A percentile compares a stretch with the other conserved stretches of the same genome.
These are phyloP conservation scores for Mercenaria mercenaria DNA, from an alignment of 1,140 invertebrate species.

Conservation along the genomic window DNA sequence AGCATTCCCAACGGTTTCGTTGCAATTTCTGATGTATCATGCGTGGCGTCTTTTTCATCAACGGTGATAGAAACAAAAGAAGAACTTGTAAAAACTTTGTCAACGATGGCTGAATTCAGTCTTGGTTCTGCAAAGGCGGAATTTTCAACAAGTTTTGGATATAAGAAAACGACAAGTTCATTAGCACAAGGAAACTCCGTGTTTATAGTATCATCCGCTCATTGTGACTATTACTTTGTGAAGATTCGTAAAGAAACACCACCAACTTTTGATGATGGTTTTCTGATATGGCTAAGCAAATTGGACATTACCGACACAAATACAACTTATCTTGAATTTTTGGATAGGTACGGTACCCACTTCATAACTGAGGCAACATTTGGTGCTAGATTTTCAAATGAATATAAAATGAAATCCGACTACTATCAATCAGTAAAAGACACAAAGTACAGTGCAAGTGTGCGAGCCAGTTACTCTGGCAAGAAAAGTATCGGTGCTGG, in stretches of 20 bases:
- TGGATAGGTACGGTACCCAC: not conserved
- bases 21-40: slow-evolving; percentile 14
- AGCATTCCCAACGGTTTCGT: slow-evolving; percentile 14
- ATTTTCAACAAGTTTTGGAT: not conserved
- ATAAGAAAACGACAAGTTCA: not conserved
- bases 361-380: not conserved
- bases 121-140: not conserved
- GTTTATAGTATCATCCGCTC: not conserved
- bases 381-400: not conserved
- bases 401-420: not conserved
- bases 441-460: not conserved
- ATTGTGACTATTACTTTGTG: not conserved
- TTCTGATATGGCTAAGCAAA: not conserved
- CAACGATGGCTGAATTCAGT: not conserved
- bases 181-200: not conserved
- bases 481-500: not conserved
- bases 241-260: not conserved
- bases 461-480: not conserved
- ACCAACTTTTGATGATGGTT: not conserved
- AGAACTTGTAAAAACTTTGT: not conserved
- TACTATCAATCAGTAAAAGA: not conserved
- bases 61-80: not conserved
- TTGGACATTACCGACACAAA: not conserved
- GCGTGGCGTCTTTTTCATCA: not conserved
- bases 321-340: not conserved